These are phyloP conservation scores for Euphonia xanthogaster DNA, from an alignment of 2,797 vertebrate genomes.

Conservation along the genomic window DNA sequence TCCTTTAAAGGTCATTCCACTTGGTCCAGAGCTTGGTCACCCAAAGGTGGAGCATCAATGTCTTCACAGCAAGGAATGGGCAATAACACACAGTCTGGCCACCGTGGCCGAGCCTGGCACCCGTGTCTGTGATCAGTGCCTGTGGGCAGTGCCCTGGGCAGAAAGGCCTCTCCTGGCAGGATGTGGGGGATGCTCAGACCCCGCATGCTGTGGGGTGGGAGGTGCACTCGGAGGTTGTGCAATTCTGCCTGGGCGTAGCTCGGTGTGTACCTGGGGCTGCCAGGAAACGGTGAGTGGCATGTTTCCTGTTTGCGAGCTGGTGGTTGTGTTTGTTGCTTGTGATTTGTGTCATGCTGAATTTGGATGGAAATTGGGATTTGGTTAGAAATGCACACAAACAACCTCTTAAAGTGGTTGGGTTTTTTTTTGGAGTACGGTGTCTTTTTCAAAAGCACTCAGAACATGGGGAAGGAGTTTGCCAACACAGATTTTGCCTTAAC, in stretches of 20 bases:
- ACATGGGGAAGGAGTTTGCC: neutral
- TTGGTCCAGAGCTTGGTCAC: neutral
- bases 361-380: neutral
- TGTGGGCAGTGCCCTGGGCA: neutral
- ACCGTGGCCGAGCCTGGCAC: fast-evolving
- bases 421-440: neutral
- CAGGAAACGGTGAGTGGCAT: constrained; percentile 27
- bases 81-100: fast-evolving
- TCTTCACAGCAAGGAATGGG: neutral
- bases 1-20: neutral
- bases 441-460: neutral
- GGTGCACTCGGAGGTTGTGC: neutral
- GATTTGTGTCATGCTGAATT: neutral
- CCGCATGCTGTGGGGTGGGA: fast-evolving
- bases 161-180: neutral
- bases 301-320: constrained; percentile 23
- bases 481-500: neutral
- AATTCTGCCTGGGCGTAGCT: neutral
- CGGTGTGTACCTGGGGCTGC: neutral
- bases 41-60: fast-evolving
- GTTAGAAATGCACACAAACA: neutral
- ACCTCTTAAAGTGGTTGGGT: neutral
- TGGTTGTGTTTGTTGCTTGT: neutral
- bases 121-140: fast-evolving
- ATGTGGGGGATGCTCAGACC: neutral